Percentiles rank a stretch among this genome's conserved stretches.
Conservation (phyloP, 2,113 vertebrate genomes). For the Anguilla rostrata region DNA sequence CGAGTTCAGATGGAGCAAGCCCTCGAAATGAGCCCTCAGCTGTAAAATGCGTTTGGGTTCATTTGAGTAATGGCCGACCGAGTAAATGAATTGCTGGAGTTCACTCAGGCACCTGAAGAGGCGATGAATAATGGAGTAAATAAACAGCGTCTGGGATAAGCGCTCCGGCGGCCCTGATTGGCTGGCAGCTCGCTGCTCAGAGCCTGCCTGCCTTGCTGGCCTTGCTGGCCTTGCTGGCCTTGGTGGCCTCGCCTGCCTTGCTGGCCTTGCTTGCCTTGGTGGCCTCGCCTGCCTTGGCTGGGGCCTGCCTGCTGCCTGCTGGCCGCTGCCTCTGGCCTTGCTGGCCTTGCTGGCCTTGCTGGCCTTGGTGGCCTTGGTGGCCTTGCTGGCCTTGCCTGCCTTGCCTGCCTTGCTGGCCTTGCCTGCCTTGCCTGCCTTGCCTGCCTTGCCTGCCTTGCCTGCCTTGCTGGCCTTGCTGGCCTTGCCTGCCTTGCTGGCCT, state of each 20-base stretch:
- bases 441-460: too few species aligned
- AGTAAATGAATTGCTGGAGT: not conserved
- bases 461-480: not conserved
- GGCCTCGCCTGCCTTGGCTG: too few species aligned
- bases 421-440: too few species aligned
- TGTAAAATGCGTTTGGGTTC: not conserved
- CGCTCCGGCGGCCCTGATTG: not conserved
- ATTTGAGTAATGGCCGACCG: not conserved
- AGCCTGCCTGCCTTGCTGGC: not conserved
- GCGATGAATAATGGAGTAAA: not conserved
- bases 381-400: not conserved
- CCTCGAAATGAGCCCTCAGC: not conserved
- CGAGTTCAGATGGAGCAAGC: not conserved
- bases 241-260: too few species aligned
- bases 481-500: too few species aligned
- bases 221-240: too few species aligned
- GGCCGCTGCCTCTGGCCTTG: too few species aligned
- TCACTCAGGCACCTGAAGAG: not conserved
- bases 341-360: too few species aligned
- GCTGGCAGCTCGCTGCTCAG: not conserved
- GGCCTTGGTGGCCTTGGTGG: too few species aligned
- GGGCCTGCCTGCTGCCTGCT: too few species aligned
- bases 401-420: not conserved
- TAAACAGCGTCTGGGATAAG: not conserved
- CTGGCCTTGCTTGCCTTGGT: too few species aligned